These are phyloP conservation scores for Tipula vernalis DNA, from an alignment of 2,888 invertebrate species.

Conservation along the genomic window DNA sequence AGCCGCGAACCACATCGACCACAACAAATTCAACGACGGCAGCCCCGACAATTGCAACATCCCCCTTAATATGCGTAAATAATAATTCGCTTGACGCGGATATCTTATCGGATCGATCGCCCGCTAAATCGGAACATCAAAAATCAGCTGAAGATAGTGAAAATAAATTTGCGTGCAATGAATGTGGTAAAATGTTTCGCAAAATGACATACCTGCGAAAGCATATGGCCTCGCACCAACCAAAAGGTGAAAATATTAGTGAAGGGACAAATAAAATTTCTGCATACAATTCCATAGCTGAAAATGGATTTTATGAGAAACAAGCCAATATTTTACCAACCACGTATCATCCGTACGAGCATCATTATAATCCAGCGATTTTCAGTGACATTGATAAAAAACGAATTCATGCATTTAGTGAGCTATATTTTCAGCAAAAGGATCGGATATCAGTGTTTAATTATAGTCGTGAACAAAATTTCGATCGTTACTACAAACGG, in stretches of 20 bases:
- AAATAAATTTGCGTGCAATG: conserved; percentile 40
- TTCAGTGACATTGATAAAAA: conserved; percentile 25
- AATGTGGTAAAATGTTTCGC: conserved; percentile 46
- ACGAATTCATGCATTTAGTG: conserved; percentile 31
- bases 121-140: conserved; percentile 18
- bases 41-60: conserved; percentile 12
- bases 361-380: conserved; percentile 13
- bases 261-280: neutral
- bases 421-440: conserved; percentile 29
- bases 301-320: neutral
- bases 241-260: conserved; percentile 15
- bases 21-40: conserved; percentile 13
- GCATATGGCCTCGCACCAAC: conserved; percentile 31
- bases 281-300: neutral
- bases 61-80: conserved; percentile 10
- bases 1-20: conserved; percentile 44
- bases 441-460: conserved; percentile 34
- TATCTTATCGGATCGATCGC: conserved; percentile 15
- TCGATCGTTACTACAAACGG: neutral
- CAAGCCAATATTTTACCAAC: conserved; percentile 18
- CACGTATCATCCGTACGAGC: conserved; percentile 10
- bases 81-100: conserved; percentile 14
- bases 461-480: conserved; percentile 28
- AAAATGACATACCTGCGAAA: conserved; percentile 14
- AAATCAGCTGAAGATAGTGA: conserved; percentile 36